Evolutionary conservation across 2,797 vertebrate genomes (phyloP).

Genomic region (Myotis myotis): DNA sequence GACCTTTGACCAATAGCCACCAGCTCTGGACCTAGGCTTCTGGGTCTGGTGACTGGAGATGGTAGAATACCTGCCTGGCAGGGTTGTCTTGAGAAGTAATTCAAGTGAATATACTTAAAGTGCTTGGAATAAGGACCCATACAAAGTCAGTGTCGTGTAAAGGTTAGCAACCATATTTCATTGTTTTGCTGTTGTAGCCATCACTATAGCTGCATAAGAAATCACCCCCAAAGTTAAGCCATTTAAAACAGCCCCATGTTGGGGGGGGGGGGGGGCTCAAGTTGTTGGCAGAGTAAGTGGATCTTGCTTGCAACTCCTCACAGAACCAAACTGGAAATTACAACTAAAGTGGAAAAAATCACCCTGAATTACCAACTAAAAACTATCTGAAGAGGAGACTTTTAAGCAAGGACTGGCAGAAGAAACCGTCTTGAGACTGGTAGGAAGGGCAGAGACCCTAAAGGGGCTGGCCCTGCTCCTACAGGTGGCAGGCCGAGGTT

Average conservation of each 20-base stretch:
- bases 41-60: neutral
- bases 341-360: too few relatives aligned
- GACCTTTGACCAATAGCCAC: neutral
- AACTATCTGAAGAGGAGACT: too few relatives aligned
- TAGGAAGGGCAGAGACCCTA: too few relatives aligned
- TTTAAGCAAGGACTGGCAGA: too few relatives aligned
- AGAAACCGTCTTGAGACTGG: too few relatives aligned
- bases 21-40: neutral
- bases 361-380: too few relatives aligned
- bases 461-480: too few relatives aligned
- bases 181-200: neutral
- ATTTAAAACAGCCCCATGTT: neutral
- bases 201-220: neutral
- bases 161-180: neutral
- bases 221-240: neutral
- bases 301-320: too few relatives aligned
- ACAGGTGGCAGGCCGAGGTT: too few relatives aligned
- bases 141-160: neutral
- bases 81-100: neutral
- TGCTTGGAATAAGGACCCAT: neutral
- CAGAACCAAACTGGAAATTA: too few relatives aligned
- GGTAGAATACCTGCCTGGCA: neutral
- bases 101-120: neutral
- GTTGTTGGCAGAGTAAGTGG: too few relatives aligned
- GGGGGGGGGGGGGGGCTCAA: too few relatives aligned